Evolutionary conservation across 2,113 vertebrate species (phyloP).

Genomic region (Ibidorhyncha struthersii): DNA sequence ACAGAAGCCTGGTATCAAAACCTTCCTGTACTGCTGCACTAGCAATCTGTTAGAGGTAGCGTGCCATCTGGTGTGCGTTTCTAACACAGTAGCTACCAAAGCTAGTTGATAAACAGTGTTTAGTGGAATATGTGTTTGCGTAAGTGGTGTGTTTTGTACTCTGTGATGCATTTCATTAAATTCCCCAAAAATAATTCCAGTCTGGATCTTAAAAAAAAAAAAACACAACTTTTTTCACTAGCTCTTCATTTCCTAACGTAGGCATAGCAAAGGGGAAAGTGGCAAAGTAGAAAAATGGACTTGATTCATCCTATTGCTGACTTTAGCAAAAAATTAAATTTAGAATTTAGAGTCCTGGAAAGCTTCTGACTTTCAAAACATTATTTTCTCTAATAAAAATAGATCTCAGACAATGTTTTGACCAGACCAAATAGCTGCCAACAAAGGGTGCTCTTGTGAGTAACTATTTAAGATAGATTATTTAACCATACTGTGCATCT

Average conservation of each 20-base stretch:
- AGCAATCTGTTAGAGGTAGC: background rate
- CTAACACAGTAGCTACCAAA: background rate
- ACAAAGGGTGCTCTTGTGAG: background rate
- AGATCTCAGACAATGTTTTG: background rate
- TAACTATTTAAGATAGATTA: background rate
- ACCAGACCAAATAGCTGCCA: background rate
- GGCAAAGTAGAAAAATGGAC: background rate
- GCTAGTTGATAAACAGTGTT: too few species aligned
- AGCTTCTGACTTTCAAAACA: background rate
- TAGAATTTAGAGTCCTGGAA: background rate
- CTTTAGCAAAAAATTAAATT: background rate
- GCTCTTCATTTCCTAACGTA: background rate
- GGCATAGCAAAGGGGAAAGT: background rate
- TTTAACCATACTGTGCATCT: background rate
- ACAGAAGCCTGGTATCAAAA: background rate
- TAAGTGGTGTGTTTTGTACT: background rate
- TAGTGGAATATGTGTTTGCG: rapidly evolving
- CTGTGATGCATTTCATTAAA: background rate
- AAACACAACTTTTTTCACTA: background rate
- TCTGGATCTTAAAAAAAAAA: background rate
- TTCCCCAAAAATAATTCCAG: rapidly evolving
- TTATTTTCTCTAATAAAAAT: background rate
- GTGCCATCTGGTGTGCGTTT: conserved; percentile 3
- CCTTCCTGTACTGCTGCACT: background rate
- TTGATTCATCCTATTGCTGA: background rate